A percentile compares a stretch with the other conserved stretches of the same genome.
Evolutionary conservation across 2,797 vertebrate species (phyloP).

Genomic region (Melanotaenia nigrans): DNA sequence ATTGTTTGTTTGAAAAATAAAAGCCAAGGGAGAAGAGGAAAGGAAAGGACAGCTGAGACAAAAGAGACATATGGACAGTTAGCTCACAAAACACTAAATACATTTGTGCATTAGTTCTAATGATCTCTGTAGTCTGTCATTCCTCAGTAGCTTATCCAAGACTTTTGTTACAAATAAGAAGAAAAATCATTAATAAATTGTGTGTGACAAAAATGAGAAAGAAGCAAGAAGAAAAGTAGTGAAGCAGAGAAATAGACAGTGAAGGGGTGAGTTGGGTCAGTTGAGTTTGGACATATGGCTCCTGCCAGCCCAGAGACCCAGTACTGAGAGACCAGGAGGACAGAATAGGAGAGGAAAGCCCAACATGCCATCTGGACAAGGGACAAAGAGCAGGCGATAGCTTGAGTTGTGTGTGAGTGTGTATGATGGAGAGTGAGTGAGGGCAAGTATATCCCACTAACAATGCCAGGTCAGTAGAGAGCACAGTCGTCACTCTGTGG

Average conservation of each 20-base stretch:
- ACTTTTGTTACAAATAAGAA: background rate
- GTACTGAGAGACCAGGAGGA: constrained; percentile 59
- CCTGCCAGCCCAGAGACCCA: constrained; percentile 48
- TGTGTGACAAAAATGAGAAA: background rate
- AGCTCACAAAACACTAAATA: constrained; percentile 1
- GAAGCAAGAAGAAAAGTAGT: constrained; percentile 1
- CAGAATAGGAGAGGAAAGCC: constrained; percentile 55
- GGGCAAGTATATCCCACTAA: constrained; percentile 55
- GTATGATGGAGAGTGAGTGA: constrained; percentile 16
- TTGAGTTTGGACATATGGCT: constrained; percentile 64
- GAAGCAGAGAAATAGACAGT: constrained; percentile 19
- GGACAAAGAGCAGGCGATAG: constrained; percentile 54
- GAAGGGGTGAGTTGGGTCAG: constrained; percentile 58
- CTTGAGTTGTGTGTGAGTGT: constrained; percentile 15
- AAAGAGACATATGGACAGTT: constrained; percentile 51
- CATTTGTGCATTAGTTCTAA: constrained; percentile 5
- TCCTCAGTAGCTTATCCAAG: background rate
- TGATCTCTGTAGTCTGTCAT: constrained; percentile 1
- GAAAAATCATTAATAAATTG: background rate
- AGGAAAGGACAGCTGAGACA: constrained; percentile 64
- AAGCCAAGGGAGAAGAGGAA: constrained; percentile 40
- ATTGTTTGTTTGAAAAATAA: constrained; percentile 48
- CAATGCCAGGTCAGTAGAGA: constrained; percentile 65
- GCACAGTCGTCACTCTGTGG: constrained; percentile 30
- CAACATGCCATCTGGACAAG: constrained; percentile 71